Evolutionary conservation across 2,888 invertebrate genomes (phyloP).

Genomic region (Drosophila atroscutellata): DNA sequence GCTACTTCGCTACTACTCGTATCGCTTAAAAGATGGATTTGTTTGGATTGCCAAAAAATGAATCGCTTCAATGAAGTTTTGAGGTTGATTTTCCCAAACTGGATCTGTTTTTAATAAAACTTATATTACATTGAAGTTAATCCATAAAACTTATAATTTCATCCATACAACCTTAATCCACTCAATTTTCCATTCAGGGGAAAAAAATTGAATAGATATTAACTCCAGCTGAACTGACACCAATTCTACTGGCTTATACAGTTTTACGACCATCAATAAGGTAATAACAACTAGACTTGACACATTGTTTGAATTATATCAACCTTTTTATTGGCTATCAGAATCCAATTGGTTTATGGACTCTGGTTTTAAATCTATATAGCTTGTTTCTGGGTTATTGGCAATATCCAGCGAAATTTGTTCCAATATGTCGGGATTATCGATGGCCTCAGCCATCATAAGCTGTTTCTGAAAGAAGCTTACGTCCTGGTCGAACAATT

Average conservation of each 20-base stretch:
- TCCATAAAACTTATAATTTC: no score
- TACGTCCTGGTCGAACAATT: slow-evolving; percentile 44
- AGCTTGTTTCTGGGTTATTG: background rate
- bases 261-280: background rate
- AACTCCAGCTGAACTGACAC: background rate
- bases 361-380: slow-evolving; percentile 10
- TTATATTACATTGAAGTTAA: no score
- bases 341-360: background rate
- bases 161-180: no score
- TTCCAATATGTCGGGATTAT: slow-evolving; percentile 20
- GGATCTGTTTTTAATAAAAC: no score
- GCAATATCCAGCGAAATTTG: background rate
- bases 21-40: background rate
- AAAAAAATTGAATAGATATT: no score
- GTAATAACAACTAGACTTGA: background rate
- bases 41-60: background rate
- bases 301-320: background rate
- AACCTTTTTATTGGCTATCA: slow-evolving; percentile 2
- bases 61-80: background rate
- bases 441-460: slow-evolving; percentile 34
- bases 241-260: background rate
- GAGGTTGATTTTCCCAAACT: no score
- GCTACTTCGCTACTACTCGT: no score
- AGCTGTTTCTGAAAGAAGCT: slow-evolving; percentile 51
- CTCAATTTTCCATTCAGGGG: no score